Base-by-base conservation (phyloP, 1,140 invertebrate species). In the Dendrolimus kikuchii region DNA sequence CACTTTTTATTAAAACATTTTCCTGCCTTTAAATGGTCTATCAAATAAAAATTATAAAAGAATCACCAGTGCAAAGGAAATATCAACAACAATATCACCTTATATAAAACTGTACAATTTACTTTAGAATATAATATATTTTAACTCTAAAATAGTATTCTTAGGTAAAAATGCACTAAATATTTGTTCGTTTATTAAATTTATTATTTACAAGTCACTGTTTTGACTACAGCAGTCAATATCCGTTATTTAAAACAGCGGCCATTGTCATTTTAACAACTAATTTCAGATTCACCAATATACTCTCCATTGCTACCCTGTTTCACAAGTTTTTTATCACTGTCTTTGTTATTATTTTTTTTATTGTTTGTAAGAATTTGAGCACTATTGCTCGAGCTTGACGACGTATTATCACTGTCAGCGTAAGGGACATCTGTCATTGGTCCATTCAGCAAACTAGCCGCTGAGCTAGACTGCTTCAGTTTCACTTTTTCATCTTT, bases 351-450 rank as follows among this genome's bases (percentile, higher is more conserved):
- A 23, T 23, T 23, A 2, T 23, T 66, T 40, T 78, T 79, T 46
- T 74, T 65, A 40, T 75, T 77, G 38, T 71, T 74, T 2, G 59
- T 49, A n/a, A 52, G 23, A 48, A 77, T 71, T 38, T 67, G 70
- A 7, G 54, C 59, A 23, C 66, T 78, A 5, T 70, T 68, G 6
- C 71, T 64, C 0, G 78, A 79, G 23, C 72, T 71, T 0, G 81
- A 84, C 0, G 84, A 86, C 0, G 77, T 72, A 50, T 87, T 86
- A 51, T 87, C 83, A 47, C 86, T 88, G 55, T 88, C 87, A 2
- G 81, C 87, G 57, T 86, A 88, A 0, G 87, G 87, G 0, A 88
- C 74, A 51, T 88, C 87, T 1, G 86, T 87, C 68, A 88, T 74
- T 0, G 86, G 85, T 8, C 87, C 87, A 46, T 88, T 88, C 2